Evolutionary conservation across 2,113 vertebrate genomes (phyloP).

Genomic region (Periophthalmus modestus): DNA sequence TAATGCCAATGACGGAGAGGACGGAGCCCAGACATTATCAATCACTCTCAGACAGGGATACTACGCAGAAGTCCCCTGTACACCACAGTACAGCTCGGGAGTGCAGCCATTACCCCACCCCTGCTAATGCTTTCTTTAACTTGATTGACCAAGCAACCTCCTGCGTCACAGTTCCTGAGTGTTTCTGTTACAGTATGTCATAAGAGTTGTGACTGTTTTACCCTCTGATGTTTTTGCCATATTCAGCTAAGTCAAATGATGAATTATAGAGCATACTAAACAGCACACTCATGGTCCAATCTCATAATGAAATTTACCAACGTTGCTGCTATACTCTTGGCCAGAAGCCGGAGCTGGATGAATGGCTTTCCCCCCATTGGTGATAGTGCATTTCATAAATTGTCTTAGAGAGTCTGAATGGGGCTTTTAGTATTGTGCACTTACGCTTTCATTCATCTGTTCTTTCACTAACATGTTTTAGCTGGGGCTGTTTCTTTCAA

Average conservation of each 20-base stretch:
- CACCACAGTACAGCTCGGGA: background rate
- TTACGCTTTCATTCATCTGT: constrained; percentile 24
- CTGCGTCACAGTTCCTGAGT: constrained; percentile 42
- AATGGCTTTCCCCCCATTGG: constrained; percentile 3
- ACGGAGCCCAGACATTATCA: constrained; percentile 59
- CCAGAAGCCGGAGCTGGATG: constrained; percentile 7
- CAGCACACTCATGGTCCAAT: constrained; percentile 16
- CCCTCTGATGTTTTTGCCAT: background rate
- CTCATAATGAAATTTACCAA: constrained; percentile 38
- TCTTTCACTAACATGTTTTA: constrained; percentile 1
- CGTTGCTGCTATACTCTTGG: constrained; percentile 18
- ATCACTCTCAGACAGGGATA: constrained; percentile 53
- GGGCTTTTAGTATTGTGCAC: constrained; percentile 12
- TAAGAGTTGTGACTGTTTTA: constrained; percentile 3
- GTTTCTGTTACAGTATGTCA: constrained; percentile 22
- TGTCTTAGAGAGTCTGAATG: constrained; percentile 15
- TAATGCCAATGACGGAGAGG: constrained; percentile 52
- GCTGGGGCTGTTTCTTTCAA: background rate
- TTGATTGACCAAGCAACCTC: constrained; percentile 24
- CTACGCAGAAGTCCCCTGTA: constrained; percentile 38
- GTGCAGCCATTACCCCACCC: constrained; percentile 22
- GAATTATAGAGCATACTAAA: constrained; percentile 29
- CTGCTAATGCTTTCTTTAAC: constrained; percentile 27
- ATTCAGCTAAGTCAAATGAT: constrained; percentile 16
- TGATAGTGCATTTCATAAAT: constrained; percentile 18